Percentiles rank a stretch among this genome's conserved stretches.
These are phyloP conservation scores for Amphimallon solstitiale DNA, from an alignment of 2,888 invertebrate genomes.

Conservation along the genomic window DNA sequence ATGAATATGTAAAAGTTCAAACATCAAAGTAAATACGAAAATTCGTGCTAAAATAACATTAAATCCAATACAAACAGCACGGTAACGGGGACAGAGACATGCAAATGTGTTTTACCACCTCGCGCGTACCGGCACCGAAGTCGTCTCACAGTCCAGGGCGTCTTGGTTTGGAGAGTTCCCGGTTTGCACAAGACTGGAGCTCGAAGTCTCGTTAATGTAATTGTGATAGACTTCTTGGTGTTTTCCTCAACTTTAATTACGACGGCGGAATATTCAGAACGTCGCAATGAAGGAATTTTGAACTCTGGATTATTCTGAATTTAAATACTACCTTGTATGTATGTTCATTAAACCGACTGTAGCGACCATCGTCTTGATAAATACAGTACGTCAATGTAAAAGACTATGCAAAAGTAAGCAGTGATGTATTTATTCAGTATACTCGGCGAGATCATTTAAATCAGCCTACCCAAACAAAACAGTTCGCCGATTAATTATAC, in stretches of 20 bases:
- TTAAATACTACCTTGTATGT: constrained; percentile 29
- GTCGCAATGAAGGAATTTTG: constrained; percentile 20
- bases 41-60: constrained; percentile 42
- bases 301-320: constrained; percentile 38
- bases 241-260: constrained; percentile 44
- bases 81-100: constrained; percentile 28
- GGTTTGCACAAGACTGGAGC: constrained; percentile 2
- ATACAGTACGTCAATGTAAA: too few species aligned
- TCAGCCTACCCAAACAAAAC: too few species aligned
- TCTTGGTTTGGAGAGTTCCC: background rate
- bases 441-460: too few species aligned
- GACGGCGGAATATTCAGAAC: constrained; percentile 44
- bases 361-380: too few species aligned
- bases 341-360: too few species aligned
- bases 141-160: background rate
- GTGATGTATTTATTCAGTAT: too few species aligned
- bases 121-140: background rate
- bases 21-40: constrained; percentile 45
- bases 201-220: constrained; percentile 39
- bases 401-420: too few species aligned
- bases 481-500: too few species aligned
- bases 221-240: constrained; percentile 47
- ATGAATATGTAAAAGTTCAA: constrained; percentile 45
- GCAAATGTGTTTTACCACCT: constrained; percentile 39
- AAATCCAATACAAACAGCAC: constrained; percentile 40